phyloP scores from a whole-genome alignment of 2,888 invertebrate species.

The Argyra leucocephala region DNA sequence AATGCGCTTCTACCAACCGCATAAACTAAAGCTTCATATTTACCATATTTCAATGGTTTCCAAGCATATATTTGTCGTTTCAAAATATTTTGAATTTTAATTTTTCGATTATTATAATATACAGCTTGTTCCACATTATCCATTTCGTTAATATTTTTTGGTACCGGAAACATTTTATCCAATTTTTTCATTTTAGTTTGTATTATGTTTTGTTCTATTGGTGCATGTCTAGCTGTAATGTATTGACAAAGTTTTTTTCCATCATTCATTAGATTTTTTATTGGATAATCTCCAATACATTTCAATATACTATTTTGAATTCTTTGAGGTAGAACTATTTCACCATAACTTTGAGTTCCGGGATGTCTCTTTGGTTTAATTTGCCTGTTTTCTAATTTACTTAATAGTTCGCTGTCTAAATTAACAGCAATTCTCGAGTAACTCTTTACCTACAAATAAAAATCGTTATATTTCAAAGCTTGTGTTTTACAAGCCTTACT shows the following conservation, averaged over 20 bases:
- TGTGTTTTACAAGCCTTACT: no score
- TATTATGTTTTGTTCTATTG: slow-evolving; percentile 48
- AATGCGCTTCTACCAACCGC: slow-evolving; percentile 59
- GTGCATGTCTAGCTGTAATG: slow-evolving; percentile 54
- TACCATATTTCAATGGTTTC: slow-evolving; percentile 62
- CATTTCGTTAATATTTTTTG: slow-evolving; percentile 7
- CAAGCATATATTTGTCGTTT: slow-evolving; percentile 60
- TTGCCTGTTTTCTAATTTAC: slow-evolving; percentile 30
- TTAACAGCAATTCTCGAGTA: slow-evolving; percentile 36
- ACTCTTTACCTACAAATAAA: slow-evolving; percentile 22
- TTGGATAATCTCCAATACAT: slow-evolving; percentile 50
- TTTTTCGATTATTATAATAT: slow-evolving; percentile 46
- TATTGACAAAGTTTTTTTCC: slow-evolving; percentile 50
- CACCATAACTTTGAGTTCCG: slow-evolving; percentile 51
- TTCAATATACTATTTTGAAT: slow-evolving; percentile 50
- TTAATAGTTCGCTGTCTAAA: slow-evolving; percentile 28
- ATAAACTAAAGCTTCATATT: slow-evolving; percentile 58
- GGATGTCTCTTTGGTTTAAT: slow-evolving; percentile 63
- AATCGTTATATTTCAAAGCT: no score
- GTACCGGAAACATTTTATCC: slow-evolving; percentile 29
- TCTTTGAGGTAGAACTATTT: slow-evolving; percentile 51
- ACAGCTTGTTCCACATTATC: slow-evolving; percentile 39
- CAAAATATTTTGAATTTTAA: slow-evolving; percentile 49
- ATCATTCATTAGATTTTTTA: slow-evolving; percentile 49
- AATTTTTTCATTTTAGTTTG: slow-evolving; percentile 31